phyloP scores from a whole-genome alignment of 2,888 invertebrate genomes.

The Andrena marginata region DNA sequence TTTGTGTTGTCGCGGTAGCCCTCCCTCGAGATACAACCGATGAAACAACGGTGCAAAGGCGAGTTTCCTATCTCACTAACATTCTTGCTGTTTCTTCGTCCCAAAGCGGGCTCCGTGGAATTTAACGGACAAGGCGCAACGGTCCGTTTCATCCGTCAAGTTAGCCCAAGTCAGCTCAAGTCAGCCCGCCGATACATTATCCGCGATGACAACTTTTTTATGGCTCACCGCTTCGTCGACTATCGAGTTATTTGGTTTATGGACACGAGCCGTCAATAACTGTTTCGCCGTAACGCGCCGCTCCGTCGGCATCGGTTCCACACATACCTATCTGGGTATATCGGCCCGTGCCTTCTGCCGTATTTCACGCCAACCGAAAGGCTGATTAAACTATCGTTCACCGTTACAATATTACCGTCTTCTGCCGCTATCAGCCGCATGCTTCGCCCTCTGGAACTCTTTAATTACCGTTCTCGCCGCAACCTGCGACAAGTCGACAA shows the following conservation, averaged over 20 bases:
- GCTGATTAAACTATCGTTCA: conserved; percentile 7
- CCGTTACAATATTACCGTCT: too few relatives aligned
- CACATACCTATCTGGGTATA: not conserved
- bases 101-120: not conserved
- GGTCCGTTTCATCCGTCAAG: conserved; percentile 26
- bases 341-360: conserved; percentile 1
- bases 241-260: conserved; percentile 68
- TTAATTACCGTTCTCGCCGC: too few relatives aligned
- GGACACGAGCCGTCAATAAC: conserved; percentile 61
- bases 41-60: conserved; percentile 29
- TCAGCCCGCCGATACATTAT: conserved; percentile 33
- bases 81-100: not conserved
- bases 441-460: too few relatives aligned
- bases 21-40: conserved; percentile 51
- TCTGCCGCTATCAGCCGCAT: too few relatives aligned
- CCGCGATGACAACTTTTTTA: conserved; percentile 59
- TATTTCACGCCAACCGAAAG: not conserved
- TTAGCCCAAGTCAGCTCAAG: not conserved
- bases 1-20: conserved; percentile 38
- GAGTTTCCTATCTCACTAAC: conserved; percentile 12
- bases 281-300: conserved; percentile 37
- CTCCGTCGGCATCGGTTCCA: conserved; percentile 9
- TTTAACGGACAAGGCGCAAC: not conserved
- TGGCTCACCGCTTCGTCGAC: conserved; percentile 42
- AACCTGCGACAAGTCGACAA: too few relatives aligned